phyloP scores from a whole-genome alignment of 2,797 vertebrate genomes.

The Saxicola maurus region DNA sequence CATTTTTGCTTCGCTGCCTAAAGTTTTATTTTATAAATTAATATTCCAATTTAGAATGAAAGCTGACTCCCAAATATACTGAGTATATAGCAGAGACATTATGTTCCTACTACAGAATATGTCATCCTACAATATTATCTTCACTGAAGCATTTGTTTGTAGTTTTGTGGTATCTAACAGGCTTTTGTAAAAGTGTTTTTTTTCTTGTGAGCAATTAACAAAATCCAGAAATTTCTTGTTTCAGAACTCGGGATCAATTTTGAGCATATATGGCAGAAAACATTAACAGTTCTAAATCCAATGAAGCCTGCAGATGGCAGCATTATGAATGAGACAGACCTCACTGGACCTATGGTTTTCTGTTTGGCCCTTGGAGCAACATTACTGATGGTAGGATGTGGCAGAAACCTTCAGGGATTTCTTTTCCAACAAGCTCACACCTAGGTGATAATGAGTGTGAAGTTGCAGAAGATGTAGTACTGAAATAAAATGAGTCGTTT shows the following conservation, averaged over 20 bases:
- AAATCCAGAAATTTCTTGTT: slow-evolving; percentile 7
- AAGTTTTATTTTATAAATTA: not conserved
- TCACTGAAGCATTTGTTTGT: not conserved
- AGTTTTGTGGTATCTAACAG: not conserved
- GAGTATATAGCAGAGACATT: not conserved
- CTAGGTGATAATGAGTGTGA: not conserved
- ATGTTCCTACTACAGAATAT: not conserved
- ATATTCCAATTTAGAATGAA: not conserved
- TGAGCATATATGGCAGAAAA: slow-evolving; percentile 81
- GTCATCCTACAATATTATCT: not conserved
- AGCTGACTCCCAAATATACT: not conserved
- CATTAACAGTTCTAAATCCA: slow-evolving; percentile 79
- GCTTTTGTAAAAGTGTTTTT: not conserved
- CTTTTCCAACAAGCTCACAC: not conserved
- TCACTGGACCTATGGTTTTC: slow-evolving; percentile 75
- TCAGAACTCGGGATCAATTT: slow-evolving; percentile 82
- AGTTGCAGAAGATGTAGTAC: not conserved
- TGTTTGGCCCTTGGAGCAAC: slow-evolving; percentile 73
- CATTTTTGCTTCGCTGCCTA: not conserved
- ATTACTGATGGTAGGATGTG: slow-evolving; percentile 69
- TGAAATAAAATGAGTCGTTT: not conserved
- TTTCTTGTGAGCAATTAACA: not conserved
- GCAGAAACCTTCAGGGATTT: not conserved
- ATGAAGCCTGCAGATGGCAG: slow-evolving; percentile 80
- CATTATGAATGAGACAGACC: slow-evolving; percentile 81